These are phyloP conservation scores for Ceraclea dissimilis DNA, from an alignment of 2,888 invertebrate genomes.

Conservation along the genomic window DNA sequence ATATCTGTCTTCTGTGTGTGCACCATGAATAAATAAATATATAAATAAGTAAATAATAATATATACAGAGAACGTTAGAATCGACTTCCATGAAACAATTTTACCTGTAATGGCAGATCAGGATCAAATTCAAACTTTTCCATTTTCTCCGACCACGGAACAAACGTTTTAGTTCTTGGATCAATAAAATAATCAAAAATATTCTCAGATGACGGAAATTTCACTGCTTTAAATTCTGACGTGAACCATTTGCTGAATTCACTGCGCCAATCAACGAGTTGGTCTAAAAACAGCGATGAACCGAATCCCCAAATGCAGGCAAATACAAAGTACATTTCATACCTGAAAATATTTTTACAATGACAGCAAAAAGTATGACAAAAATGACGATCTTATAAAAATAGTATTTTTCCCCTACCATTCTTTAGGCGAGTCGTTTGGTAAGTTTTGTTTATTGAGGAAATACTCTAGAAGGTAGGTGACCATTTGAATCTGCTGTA, in stretches of 20 bases:
- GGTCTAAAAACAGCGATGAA: constrained; percentile 84
- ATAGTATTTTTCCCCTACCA: too few species aligned
- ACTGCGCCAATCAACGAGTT: constrained; percentile 82
- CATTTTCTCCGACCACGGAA: constrained; percentile 81
- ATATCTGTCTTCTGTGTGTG: too few species aligned
- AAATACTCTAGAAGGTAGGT: constrained; percentile 82
- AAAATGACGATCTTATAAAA: neutral
- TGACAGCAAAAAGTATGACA: neutral
- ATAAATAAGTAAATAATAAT: too few species aligned
- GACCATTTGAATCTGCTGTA: constrained; percentile 82
- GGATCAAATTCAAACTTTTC: constrained; percentile 73
- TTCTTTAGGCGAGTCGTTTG: constrained; percentile 85
- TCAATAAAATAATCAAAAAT: constrained; percentile 90
- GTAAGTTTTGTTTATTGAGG: constrained; percentile 70
- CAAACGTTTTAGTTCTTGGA: constrained; percentile 72
- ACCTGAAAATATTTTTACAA: constrained; percentile 38
- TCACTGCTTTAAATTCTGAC: constrained; percentile 84
- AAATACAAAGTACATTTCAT: constrained; percentile 90
- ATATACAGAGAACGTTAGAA: too few species aligned
- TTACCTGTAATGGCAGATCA: constrained; percentile 79
- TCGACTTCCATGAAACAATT: too few species aligned
- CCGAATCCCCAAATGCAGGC: constrained; percentile 91
- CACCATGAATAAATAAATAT: too few species aligned
- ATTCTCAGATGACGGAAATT: constrained; percentile 74
- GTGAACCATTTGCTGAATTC: constrained; percentile 95